Base-by-base conservation (phyloP, 2,888 invertebrate genomes). In the Drosophila recens region DNA sequence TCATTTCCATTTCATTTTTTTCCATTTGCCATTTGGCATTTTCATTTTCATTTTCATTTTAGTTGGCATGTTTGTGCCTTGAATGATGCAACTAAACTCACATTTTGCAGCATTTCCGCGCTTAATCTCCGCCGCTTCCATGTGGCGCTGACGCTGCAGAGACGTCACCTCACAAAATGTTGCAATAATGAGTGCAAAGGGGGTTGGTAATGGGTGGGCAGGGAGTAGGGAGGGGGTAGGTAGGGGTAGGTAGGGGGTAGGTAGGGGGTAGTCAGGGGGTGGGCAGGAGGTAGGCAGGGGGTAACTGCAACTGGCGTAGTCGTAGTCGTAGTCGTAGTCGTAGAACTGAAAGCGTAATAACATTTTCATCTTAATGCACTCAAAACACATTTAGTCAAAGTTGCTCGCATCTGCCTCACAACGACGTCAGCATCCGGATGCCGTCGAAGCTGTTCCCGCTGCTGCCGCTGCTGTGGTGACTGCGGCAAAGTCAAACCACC, bases 301-400 rank as follows among this genome's bases (percentile, higher is more conserved):
- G 4, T 23, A 27, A 6, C 6, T 27, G 15, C 20, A 61, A 48
- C 23, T 27, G 46, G 13, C 27, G 27, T 27, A n/a, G 23, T 23
- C 45, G 27, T 23, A 9, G 33, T 20, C n/a, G n/a, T n/a, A 46
- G n/a, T 48, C 48, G 17, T 11, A 9, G 33, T 20, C 42, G 42
- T 40, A 48, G 56, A 68, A 63, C 53, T 63, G 57, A 75, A 58
- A 61, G 61, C 72, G 85, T 82, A 89, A 89, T 87, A 72, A 79
- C 87, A 79, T 82, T 84, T 87, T 89, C 89, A 75, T 87, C 82
- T 75, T 84, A 84, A 84, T 84, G 84, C 89, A 82, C 87, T 85
- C 76, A 71, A 68, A 87, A 79, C 82, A 81, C 89, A 89, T 89
- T 87, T 89, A 84, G 84, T 82, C 85, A 82, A 89, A 82, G 82